Conservation (phyloP, 2,888 invertebrate genomes). For the Ophraella communa region DNA sequence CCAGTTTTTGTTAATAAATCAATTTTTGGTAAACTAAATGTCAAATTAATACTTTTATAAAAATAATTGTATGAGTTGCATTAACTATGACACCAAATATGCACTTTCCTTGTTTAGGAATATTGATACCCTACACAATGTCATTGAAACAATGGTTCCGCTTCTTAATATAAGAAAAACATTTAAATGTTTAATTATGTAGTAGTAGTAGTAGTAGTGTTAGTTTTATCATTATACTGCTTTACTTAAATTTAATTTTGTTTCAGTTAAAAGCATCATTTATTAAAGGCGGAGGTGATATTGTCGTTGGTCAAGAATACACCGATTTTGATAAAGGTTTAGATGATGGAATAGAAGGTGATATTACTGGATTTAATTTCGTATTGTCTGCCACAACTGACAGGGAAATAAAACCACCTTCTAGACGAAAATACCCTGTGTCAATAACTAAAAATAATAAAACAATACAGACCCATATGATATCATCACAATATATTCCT, state of each 20-base stretch:
- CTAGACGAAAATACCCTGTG: slow-evolving; percentile 14
- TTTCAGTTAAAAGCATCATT: slow-evolving; percentile 64
- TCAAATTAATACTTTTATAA: too few species aligned
- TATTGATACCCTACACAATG: too few species aligned
- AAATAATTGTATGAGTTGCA: too few species aligned
- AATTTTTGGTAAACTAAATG: too few species aligned
- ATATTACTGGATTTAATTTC: slow-evolving; percentile 72
- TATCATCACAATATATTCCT: background rate
- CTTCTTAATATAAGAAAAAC: too few species aligned
- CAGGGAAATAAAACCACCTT: background rate
- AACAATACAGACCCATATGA: background rate
- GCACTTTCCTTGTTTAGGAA: too few species aligned
- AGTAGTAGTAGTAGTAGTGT: background rate
- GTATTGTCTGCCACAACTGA: slow-evolving; percentile 63
- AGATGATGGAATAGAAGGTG: slow-evolving; percentile 73
- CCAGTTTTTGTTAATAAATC: too few species aligned
- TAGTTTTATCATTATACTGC: background rate
- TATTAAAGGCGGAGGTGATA: slow-evolving; percentile 68
- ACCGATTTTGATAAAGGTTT: slow-evolving; percentile 70
- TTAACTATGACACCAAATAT: too few species aligned
- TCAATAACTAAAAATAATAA: background rate
- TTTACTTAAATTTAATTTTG: background rate
- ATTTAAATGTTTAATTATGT: too few species aligned
- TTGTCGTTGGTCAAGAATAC: slow-evolving; percentile 74
- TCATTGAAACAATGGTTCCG: too few species aligned